Evolutionary conservation across 2,888 invertebrate species (phyloP), one percentile per base, ranked within the genome.

Genomic region (Melanotus villosus): DNA sequence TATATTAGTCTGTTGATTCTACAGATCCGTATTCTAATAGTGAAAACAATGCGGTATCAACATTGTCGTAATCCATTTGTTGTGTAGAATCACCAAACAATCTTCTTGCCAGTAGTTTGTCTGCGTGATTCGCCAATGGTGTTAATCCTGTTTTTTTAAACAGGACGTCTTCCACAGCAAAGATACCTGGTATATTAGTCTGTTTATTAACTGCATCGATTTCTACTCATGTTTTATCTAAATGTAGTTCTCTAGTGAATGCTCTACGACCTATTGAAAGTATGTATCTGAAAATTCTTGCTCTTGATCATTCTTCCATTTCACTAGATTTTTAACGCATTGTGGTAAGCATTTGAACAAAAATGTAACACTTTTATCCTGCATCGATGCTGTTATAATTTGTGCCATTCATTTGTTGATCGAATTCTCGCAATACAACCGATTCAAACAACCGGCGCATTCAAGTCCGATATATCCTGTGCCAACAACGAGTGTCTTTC

Each of bases 21-120:
- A 97, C 96, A 80, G 92, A 92, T n/a, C 96, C 96, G 83, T 99
- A 99, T 86, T 99, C 99, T 21, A 98, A 84, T 26, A 99, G 98
- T 38, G 97, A 96, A 86, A 99, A 99, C 0, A 99, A 91, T 0
- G 98, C 98, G 12, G 98, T 99, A 32, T 98, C 95, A 1, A 99
- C 91, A 86, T 93, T 93, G 0, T 88, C 86, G 80, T 96, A 96
- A 85, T 95, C 94, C 94, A 95, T 95, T 30, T 87, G 84, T 70
- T 89, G 88, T 0, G 80, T 79, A 10, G 87, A 85, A 65, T 86
- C 88, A 1, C 83, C 90, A 82, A 91, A 93, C 52, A 95, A 82
- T 54, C 95, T 87, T 58, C 92, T 88, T 10, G 97, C 94, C 57
- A 98, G 87, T 77, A 97, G 86, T 70, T 92, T 90, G 34, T 98